Evolutionary conservation across 1,140 invertebrate genomes (phyloP).

Genomic region (Drosophila bipectinata): DNA sequence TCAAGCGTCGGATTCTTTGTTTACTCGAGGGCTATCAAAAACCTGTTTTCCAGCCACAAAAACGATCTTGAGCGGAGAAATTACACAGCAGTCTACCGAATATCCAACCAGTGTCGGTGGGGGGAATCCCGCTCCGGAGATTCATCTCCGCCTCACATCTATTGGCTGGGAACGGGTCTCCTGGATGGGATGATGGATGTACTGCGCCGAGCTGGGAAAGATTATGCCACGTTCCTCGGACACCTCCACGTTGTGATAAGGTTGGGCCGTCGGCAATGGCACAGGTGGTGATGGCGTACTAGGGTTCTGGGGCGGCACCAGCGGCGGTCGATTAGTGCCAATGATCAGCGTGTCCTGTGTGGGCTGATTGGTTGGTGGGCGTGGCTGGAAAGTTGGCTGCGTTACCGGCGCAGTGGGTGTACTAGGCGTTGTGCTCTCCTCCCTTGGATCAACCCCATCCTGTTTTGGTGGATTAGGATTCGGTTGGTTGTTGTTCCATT

Average conservation of each 20-base stretch:
- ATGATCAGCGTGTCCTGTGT: conserved; percentile 39
- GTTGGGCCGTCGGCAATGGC: background rate
- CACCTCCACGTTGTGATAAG: conserved; percentile 15
- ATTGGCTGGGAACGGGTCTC: conserved; percentile 14
- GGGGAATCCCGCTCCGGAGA: conserved; percentile 3
- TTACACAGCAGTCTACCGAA: conserved; percentile 11
- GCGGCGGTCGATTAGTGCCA: conserved; percentile 50
- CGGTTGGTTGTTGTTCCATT: conserved; percentile 25
- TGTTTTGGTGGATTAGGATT: background rate
- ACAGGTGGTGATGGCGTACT: background rate
- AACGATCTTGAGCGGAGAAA: background rate
- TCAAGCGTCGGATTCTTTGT: conserved; percentile 10
- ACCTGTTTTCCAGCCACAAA: conserved; percentile 52
- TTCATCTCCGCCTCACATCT: conserved; percentile 52
- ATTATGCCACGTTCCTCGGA: conserved; percentile 37
- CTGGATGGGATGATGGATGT: conserved; percentile 18
- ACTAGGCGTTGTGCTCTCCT: background rate
- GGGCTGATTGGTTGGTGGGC: conserved; percentile 14
- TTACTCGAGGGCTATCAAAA: conserved; percentile 10
- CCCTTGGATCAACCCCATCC: background rate
- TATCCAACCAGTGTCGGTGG: conserved; percentile 1
- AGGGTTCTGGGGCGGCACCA: conserved; percentile 23
- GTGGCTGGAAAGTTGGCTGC: conserved; percentile 15
- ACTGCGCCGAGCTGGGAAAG: conserved; percentile 44
- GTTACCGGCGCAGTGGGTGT: background rate